Conservation (phyloP, 1,140 invertebrate genomes). For the Acromyrmex heyeri region DNA sequence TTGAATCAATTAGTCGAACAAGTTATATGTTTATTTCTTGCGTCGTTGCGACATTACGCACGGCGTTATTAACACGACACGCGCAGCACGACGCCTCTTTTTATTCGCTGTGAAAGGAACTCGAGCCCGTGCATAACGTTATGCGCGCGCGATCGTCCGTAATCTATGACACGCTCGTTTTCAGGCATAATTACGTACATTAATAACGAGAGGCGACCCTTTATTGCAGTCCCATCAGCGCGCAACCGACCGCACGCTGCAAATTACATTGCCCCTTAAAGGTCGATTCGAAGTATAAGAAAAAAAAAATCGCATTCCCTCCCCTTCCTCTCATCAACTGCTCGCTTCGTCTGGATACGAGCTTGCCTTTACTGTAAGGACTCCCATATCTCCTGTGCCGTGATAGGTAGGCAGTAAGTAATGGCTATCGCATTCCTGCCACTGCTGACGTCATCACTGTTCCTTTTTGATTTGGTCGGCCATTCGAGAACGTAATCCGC, state of each 20-base stretch:
- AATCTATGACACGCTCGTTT: conserved; percentile 49
- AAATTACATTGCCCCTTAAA: conserved; percentile 62
- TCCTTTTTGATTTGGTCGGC: background rate
- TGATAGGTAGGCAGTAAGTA: background rate
- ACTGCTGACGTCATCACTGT: conserved; percentile 32
- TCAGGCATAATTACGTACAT: conserved; percentile 53
- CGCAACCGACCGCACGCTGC: conserved; percentile 9
- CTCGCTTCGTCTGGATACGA: conserved; percentile 12
- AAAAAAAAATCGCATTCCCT: conserved; percentile 51
- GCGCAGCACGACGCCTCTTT: background rate
- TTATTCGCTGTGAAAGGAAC: background rate
- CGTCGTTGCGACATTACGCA: conserved; percentile 43
- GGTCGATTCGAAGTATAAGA: conserved; percentile 33
- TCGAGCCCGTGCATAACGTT: conserved; percentile 32
- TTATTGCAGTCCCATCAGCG: conserved; percentile 39
- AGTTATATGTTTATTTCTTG: conserved; percentile 41
- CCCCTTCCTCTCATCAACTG: conserved; percentile 20
- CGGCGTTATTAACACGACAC: conserved; percentile 27
- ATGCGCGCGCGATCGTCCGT: conserved; percentile 25
- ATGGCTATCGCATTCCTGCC: conserved; percentile 50
- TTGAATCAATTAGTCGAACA: conserved; percentile 50
- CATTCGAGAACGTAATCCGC: background rate
- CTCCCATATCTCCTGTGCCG: conserved; percentile 20
- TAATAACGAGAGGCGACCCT: conserved; percentile 36
- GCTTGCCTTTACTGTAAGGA: conserved; percentile 41